A percentile compares a stretch with the other conserved stretches of the same genome.
Conservation (phyloP, 2,888 invertebrate genomes). For the Parapristionchus giblindavisi region DNA sequence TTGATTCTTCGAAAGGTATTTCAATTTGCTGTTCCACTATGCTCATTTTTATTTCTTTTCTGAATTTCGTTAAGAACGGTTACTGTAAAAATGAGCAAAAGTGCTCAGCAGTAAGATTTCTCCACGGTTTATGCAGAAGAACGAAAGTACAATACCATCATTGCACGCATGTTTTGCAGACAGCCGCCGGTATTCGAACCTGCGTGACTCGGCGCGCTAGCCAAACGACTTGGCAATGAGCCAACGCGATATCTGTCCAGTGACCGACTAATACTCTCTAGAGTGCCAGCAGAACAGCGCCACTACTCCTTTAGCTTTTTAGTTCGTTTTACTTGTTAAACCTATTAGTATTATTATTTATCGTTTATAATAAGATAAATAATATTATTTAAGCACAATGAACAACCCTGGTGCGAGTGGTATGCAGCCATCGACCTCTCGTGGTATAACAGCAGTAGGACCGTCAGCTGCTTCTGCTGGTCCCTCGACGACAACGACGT, state of each 20-base stretch:
- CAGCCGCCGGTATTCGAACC: constrained; percentile 15
- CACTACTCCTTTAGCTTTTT: too few relatives aligned
- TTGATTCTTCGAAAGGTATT: too few relatives aligned
- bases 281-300: too few relatives aligned
- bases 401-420: too few relatives aligned
- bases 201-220: constrained; percentile 2
- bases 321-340: too few relatives aligned
- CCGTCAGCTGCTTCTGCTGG: background rate
- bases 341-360: too few relatives aligned
- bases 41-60: background rate
- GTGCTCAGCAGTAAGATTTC: constrained; percentile 32
- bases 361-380: background rate
- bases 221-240: constrained; percentile 25
- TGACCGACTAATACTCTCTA: too few relatives aligned
- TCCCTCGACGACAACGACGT: background rate
- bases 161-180: constrained; percentile 16
- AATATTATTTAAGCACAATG: background rate
- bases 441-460: background rate
- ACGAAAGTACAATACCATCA: constrained; percentile 36
- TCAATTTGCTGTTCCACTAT: too few relatives aligned
- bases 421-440: too few relatives aligned
- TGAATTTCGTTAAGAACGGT: too few relatives aligned
- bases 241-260: too few relatives aligned
- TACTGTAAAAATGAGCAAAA: constrained; percentile 19
- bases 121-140: constrained; percentile 27